Percentiles rank a stretch among this genome's conserved stretches.
These are phyloP conservation scores for Eilema depressum DNA, from an alignment of 2,888 invertebrate genomes.

Conservation along the genomic window DNA sequence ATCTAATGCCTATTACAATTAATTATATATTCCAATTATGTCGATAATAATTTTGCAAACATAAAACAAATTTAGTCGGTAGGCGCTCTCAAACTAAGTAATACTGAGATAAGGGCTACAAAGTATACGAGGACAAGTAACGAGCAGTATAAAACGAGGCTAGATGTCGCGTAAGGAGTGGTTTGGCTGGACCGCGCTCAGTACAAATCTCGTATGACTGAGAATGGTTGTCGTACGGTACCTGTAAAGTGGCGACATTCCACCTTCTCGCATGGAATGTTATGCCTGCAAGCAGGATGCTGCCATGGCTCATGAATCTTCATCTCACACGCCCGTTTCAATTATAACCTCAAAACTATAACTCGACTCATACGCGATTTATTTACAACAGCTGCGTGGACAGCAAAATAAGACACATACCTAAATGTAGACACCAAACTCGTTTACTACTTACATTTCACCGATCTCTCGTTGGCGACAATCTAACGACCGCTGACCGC, in stretches of 20 bases:
- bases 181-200: conserved; percentile 72
- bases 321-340: conserved; percentile 69
- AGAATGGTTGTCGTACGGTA: conserved; percentile 81
- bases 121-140: conserved; percentile 70
- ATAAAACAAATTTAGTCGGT: conserved; percentile 51
- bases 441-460: conserved; percentile 79
- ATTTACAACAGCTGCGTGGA: conserved; percentile 74
- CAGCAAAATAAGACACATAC: conserved; percentile 53
- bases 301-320: conserved; percentile 68
- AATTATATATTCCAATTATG: conserved; percentile 27
- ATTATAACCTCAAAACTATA: conserved; percentile 72
- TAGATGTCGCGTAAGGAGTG: conserved; percentile 66
- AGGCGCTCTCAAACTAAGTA: conserved; percentile 49
- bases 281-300: conserved; percentile 82
- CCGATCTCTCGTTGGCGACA: conserved; percentile 78
- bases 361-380: conserved; percentile 61
- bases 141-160: conserved; percentile 74
- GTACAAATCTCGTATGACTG: conserved; percentile 81
- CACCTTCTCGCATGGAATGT: conserved; percentile 78
- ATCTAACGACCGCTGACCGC: conserved; percentile 81
- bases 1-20: conserved; percentile 21
- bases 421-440: conserved; percentile 71
- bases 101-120: conserved; percentile 74
- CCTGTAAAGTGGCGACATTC: conserved; percentile 83
- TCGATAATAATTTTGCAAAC: conserved; percentile 44